phyloP scores from a whole-genome alignment of 1,140 invertebrate genomes.

The Drosophila azteca region DNA sequence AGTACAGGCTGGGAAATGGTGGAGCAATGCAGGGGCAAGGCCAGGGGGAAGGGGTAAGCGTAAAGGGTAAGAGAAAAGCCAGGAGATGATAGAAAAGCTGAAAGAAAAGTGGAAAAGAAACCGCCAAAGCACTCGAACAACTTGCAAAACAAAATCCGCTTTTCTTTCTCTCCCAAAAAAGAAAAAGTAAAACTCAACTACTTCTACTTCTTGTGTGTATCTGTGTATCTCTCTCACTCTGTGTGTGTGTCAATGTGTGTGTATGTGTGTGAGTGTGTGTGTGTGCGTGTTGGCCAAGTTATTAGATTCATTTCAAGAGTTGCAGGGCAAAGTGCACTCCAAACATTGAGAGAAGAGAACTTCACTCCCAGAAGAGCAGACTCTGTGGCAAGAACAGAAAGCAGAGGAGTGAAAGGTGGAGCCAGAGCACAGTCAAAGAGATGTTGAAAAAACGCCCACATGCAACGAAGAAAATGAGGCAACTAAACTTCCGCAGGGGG shows the following conservation, averaged over 20 bases:
- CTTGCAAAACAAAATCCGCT: constrained; percentile 70
- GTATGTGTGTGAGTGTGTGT: constrained; percentile 5
- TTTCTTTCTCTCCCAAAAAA: constrained; percentile 20
- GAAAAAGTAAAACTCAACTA: not conserved
- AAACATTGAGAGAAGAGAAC: constrained; percentile 58
- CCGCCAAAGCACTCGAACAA: constrained; percentile 70
- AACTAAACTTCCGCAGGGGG: not conserved
- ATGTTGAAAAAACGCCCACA: constrained; percentile 3
- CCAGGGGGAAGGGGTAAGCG: not conserved
- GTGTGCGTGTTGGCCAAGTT: constrained; percentile 59
- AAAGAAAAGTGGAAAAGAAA: constrained; percentile 45
- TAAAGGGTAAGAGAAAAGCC: not conserved
- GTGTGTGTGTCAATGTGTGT: constrained; percentile 11
- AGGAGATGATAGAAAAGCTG: constrained; percentile 55
- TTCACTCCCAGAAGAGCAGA: constrained; percentile 9
- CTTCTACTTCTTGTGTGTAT: constrained; percentile 41
- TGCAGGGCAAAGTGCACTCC: constrained; percentile 74
- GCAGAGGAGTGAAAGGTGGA: constrained; percentile 1
- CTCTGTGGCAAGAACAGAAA: too few relatives aligned
- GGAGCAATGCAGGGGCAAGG: not conserved
- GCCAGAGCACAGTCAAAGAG: constrained; percentile 55
- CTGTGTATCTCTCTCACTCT: not conserved
- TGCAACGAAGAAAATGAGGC: constrained; percentile 3
- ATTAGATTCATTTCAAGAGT: constrained; percentile 80
- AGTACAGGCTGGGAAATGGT: constrained; percentile 5